Conservation (phyloP, 2,113 vertebrate genomes). For the Protobothrops flavoviridis region DNA sequence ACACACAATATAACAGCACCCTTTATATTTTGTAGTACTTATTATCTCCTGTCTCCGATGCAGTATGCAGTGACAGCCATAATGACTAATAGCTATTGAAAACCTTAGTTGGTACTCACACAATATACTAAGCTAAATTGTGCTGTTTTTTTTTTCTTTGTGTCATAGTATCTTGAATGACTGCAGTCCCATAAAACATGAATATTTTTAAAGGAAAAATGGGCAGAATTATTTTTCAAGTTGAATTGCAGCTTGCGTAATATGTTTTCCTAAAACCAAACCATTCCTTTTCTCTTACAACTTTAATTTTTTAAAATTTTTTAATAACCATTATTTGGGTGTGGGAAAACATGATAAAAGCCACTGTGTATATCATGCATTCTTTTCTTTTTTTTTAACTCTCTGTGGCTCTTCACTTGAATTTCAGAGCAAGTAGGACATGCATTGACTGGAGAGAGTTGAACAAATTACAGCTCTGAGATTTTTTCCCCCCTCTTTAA, state of each 20-base stretch:
- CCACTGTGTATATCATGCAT: slow-evolving; percentile 58
- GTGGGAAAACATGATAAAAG: slow-evolving; percentile 57
- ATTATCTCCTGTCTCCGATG: background rate
- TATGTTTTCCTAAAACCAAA: slow-evolving; percentile 51
- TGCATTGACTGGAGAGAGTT: slow-evolving; percentile 51
- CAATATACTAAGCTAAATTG: background rate
- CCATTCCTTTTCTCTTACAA: slow-evolving; percentile 57
- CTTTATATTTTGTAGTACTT: background rate
- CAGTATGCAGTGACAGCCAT: background rate
- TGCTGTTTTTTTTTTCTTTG: background rate
- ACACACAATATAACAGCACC: background rate
- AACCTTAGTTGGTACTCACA: background rate
- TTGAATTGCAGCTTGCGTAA: background rate
- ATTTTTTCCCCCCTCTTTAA: background rate
- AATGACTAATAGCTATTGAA: background rate
- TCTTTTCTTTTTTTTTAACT: slow-evolving; percentile 38
- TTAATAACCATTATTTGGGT: slow-evolving; percentile 30
- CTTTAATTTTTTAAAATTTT: slow-evolving; percentile 47
- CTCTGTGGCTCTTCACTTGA: slow-evolving; percentile 46
- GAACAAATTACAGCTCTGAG: slow-evolving; percentile 55
- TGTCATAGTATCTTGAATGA: background rate
- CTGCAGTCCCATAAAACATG: background rate
- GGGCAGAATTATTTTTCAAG: background rate
- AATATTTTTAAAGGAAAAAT: background rate
- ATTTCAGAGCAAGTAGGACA: slow-evolving; percentile 54